Percentiles rank a stretch among this genome's conserved stretches.
phyloP scores from a whole-genome alignment of 2,888 invertebrate genomes.

The Sphaerophoria rueppellii region DNA sequence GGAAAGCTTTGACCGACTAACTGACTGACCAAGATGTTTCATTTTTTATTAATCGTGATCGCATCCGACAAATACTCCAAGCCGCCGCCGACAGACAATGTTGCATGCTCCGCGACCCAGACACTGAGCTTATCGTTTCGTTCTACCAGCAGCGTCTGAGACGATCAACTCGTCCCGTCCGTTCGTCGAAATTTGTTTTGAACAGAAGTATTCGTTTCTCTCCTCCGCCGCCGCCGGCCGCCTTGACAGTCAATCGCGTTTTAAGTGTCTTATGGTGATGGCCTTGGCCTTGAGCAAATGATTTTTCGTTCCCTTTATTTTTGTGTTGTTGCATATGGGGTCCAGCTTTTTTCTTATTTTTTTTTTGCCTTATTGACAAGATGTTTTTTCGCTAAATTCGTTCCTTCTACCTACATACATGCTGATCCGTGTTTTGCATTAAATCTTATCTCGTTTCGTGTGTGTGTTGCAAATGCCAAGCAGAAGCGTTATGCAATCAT shows the following conservation, averaged over 20 bases:
- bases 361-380: slow-evolving; percentile 28
- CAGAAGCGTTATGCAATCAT: slow-evolving; percentile 65
- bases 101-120: slow-evolving; percentile 34
- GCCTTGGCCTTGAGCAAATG: slow-evolving; percentile 78
- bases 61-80: slow-evolving; percentile 23
- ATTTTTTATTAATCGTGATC: slow-evolving; percentile 28
- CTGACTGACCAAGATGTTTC: slow-evolving; percentile 66
- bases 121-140: slow-evolving; percentile 35
- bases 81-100: slow-evolving; percentile 33
- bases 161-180: not conserved
- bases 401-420: slow-evolving; percentile 38
- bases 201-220: not conserved
- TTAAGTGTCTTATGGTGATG: slow-evolving; percentile 71
- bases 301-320: slow-evolving; percentile 67
- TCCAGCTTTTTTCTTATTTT: slow-evolving; percentile 27
- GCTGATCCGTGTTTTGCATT: slow-evolving; percentile 68
- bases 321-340: slow-evolving; percentile 53
- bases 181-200: slow-evolving; percentile 28
- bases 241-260: slow-evolving; percentile 47
- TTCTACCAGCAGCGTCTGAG: slow-evolving; percentile 14
- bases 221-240: not conserved
- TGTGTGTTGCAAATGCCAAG: slow-evolving; percentile 23
- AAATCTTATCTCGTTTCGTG: slow-evolving; percentile 47
- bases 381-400: slow-evolving; percentile 34
- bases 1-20: slow-evolving; percentile 71